phyloP scores from a whole-genome alignment of 1,140 invertebrate species.

The Paramacrobiotus metropolitanus region DNA sequence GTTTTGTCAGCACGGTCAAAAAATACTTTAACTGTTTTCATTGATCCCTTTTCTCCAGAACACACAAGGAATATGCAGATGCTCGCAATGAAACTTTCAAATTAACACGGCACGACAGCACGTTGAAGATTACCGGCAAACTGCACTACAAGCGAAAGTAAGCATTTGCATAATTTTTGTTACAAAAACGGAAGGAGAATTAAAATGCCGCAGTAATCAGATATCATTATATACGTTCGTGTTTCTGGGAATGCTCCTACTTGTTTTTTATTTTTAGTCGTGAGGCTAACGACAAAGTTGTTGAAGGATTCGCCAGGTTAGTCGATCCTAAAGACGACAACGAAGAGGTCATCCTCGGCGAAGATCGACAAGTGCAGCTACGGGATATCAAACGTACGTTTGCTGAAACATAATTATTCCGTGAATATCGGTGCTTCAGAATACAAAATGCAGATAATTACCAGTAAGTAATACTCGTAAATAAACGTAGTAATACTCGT shows the following conservation, averaged over 20 bases:
- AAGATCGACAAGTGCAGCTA: not conserved
- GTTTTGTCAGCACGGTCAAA: no score
- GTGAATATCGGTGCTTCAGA: no score
- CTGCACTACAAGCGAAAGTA: not conserved
- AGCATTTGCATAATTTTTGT: no score
- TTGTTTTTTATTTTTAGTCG: not conserved
- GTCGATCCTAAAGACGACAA: not conserved
- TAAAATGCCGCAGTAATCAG: no score
- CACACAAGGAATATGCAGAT: not conserved
- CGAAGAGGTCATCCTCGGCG: not conserved
- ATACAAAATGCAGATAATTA: no score
- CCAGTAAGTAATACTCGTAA: no score
- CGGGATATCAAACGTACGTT: not conserved
- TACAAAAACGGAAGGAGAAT: no score
- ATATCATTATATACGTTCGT: no score
- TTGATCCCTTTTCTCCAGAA: conserved; percentile 1
- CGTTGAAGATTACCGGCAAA: not conserved
- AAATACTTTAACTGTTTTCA: no score
- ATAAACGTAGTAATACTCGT: no score
- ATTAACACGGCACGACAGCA: not conserved
- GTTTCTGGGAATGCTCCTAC: no score
- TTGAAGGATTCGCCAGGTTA: not conserved
- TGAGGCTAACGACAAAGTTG: not conserved
- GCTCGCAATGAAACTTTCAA: not conserved
- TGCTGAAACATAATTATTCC: no score